Percentiles rank a stretch among this genome's conserved stretches.
Conservation (phyloP, 2,797 vertebrate species). For the Eleutherodactylus coqui region DNA sequence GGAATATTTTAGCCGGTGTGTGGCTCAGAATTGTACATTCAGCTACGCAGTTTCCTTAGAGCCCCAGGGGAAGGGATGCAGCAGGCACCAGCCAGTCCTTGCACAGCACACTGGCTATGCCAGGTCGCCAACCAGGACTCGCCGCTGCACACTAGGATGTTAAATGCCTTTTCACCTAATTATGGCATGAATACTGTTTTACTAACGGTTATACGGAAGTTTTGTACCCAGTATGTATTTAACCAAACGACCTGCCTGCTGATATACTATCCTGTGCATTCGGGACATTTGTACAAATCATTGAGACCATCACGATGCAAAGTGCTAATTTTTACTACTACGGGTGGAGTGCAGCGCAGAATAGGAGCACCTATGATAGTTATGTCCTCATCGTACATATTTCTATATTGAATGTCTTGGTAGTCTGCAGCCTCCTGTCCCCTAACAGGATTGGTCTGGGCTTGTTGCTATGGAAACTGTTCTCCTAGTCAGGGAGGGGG, state of each 20-base stretch:
- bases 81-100: constrained; percentile 56
- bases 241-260: too few relatives aligned
- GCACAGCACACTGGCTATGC: constrained; percentile 17
- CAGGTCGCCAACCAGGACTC: constrained; percentile 30
- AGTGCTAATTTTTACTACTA: not conserved
- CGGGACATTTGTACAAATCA: not conserved
- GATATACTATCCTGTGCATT: not conserved
- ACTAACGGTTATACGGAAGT: not conserved
- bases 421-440: constrained; percentile 63
- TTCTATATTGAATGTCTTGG: constrained; percentile 48
- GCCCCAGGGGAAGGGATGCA: constrained; percentile 59
- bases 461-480: constrained; percentile 76
- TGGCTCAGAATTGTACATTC: constrained; percentile 40
- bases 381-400: constrained; percentile 44
- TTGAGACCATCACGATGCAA: not conserved
- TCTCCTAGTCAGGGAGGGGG: constrained; percentile 71
- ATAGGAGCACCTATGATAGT: constrained; percentile 34
- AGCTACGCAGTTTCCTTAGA: constrained; percentile 55
- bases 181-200: too few relatives aligned
- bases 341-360: not conserved
- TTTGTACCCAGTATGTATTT: not conserved
- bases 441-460: constrained; percentile 71
- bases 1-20: constrained; percentile 22
- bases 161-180: not conserved
- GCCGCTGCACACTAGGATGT: not conserved